Evolutionary conservation across 2,888 invertebrate species (phyloP).

Genomic region (Rhimphoctona megacephalus): DNA sequence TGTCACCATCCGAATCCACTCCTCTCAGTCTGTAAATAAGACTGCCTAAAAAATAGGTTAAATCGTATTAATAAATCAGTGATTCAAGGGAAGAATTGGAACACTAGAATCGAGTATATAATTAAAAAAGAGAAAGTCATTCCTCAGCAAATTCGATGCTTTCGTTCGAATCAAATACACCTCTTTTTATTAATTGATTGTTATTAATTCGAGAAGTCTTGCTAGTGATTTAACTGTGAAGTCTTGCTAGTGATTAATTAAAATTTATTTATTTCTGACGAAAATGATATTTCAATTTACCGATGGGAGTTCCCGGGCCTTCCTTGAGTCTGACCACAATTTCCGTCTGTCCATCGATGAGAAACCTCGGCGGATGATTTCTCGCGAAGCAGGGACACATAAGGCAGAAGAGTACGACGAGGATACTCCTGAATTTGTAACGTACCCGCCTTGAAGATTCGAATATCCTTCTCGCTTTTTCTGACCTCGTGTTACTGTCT

Average conservation of each 20-base stretch:
- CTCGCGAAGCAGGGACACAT: slow-evolving; percentile 81
- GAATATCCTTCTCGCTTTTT: slow-evolving; percentile 57
- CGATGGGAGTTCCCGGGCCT: slow-evolving; percentile 93
- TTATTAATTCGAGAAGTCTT: not conserved
- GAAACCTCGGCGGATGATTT: slow-evolving; percentile 94
- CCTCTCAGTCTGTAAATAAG: slow-evolving; percentile 93
- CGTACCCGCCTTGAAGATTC: slow-evolving; percentile 72
- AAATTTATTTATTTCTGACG: not conserved
- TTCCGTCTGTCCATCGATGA: slow-evolving; percentile 95
- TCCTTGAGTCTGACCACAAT: slow-evolving; percentile 96
- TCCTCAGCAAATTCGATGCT: not conserved
- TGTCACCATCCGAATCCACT: slow-evolving; percentile 94
- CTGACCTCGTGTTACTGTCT: slow-evolving; percentile 60
- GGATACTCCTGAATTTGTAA: slow-evolving; percentile 69
- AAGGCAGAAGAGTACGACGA: slow-evolving; percentile 73
- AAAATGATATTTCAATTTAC: slow-evolving; percentile 86
- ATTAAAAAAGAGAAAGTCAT: slow-evolving; percentile 3
- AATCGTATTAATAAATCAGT: slow-evolving; percentile 9
- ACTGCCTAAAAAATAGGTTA: slow-evolving; percentile 87
- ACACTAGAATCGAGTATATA: not conserved
- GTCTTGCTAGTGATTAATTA: not conserved
- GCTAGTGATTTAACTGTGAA: not conserved
- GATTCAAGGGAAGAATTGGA: not conserved
- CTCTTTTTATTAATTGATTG: not conserved
- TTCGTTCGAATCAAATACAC: not conserved